Conservation (phyloP, 2,888 invertebrate genomes). For the Corbicula japonica region DNA sequence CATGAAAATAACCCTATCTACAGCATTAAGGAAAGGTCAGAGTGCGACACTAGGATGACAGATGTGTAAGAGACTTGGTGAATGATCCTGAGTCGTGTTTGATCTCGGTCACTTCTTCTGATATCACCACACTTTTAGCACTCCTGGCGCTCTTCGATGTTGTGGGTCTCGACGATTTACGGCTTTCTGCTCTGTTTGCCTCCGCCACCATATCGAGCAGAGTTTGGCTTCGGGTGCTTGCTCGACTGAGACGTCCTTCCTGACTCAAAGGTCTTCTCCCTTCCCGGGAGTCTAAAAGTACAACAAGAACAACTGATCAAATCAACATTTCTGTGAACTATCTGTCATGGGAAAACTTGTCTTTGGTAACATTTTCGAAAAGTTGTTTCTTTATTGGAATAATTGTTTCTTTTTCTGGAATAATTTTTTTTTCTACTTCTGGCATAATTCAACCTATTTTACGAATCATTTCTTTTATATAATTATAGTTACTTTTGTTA, state of each 20-base stretch:
- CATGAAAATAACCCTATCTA: too few relatives aligned
- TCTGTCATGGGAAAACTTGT: too few relatives aligned
- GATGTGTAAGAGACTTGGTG: constrained; percentile 22
- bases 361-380: too few relatives aligned
- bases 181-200: constrained; percentile 53
- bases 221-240: constrained; percentile 52
- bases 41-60: too few relatives aligned
- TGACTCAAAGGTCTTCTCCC: constrained; percentile 62
- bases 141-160: constrained; percentile 44
- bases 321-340: too few relatives aligned
- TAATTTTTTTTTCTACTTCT: too few relatives aligned
- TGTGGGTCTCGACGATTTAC: constrained; percentile 44
- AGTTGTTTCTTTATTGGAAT: too few relatives aligned
- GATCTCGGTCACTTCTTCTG: constrained; percentile 54
- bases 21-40: too few relatives aligned
- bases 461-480: too few relatives aligned
- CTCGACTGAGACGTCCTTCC: constrained; percentile 55
- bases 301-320: not conserved
- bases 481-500: too few relatives aligned
- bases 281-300: constrained; percentile 66
- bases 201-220: constrained; percentile 50
- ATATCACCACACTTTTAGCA: constrained; percentile 49
- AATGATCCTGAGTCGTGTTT: constrained; percentile 3
- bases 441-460: too few relatives aligned
- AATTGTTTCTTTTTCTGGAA: too few relatives aligned